phyloP scores from a whole-genome alignment of 2,113 vertebrate genomes.

The Parotia lawesii region DNA sequence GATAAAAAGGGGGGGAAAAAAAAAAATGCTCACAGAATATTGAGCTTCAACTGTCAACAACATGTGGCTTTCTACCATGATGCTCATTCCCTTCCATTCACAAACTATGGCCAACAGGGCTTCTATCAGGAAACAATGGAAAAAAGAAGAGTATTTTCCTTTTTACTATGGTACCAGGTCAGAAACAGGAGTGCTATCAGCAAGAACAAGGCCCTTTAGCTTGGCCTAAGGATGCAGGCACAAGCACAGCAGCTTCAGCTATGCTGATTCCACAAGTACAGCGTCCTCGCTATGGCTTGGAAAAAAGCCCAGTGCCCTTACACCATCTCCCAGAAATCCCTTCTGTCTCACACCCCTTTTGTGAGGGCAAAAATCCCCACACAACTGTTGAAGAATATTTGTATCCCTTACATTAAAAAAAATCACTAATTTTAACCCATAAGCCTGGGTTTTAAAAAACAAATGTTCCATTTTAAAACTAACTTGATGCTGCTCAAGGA shows the following conservation, averaged over 20 bases:
- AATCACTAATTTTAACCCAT: background rate
- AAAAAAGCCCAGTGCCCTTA: background rate
- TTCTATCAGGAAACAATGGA: background rate
- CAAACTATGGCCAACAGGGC: background rate
- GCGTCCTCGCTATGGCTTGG: rapidly evolving
- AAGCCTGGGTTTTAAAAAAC: background rate
- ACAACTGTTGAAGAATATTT: background rate
- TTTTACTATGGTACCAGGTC: background rate
- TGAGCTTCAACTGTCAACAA: background rate
- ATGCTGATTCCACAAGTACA: background rate
- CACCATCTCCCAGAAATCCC: background rate
- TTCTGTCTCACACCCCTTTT: background rate
- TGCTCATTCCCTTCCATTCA: background rate
- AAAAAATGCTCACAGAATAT: background rate
- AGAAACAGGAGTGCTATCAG: background rate
- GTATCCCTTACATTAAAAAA: background rate
- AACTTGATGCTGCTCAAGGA: background rate
- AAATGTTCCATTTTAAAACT: background rate
- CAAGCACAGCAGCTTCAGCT: background rate
- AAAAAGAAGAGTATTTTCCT: background rate
- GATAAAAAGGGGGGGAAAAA: background rate
- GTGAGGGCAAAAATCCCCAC: background rate
- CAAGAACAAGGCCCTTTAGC: background rate
- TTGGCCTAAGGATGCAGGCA: background rate
- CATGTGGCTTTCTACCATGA: rapidly evolving